Conservation (phyloP, 2,888 invertebrate species). For the Drosophila picticornis region DNA sequence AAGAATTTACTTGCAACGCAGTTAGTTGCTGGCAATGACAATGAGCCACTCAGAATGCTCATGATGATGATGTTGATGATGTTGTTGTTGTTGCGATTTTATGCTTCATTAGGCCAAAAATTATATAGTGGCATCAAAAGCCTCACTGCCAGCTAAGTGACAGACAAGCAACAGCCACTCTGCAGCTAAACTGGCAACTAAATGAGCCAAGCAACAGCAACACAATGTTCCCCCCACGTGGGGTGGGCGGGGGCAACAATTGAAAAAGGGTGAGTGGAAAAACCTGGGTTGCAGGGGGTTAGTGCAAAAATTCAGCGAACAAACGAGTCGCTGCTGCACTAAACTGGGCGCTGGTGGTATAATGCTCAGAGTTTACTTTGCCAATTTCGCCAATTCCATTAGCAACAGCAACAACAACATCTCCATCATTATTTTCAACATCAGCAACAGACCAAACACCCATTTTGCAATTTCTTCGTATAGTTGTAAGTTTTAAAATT, state of each 20-base stretch:
- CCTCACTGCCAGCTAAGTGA: slow-evolving; percentile 54
- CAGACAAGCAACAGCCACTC: slow-evolving; percentile 55
- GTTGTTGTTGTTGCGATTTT: slow-evolving; percentile 59
- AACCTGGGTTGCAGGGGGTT: background rate
- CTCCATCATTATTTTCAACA: slow-evolving; percentile 1
- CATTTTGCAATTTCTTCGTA: slow-evolving; percentile 10
- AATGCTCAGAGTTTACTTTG: slow-evolving; percentile 49
- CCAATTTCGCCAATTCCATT: slow-evolving; percentile 39
- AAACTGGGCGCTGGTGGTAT: slow-evolving; percentile 28
- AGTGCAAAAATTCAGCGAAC: background rate
- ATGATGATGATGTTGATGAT: slow-evolving; percentile 41
- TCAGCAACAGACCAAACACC: slow-evolving; percentile 12
- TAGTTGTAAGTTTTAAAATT: slow-evolving; percentile 71
- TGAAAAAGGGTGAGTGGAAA: slow-evolving; percentile 3
- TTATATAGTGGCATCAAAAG: slow-evolving; percentile 67
- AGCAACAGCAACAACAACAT: slow-evolving; percentile 11
- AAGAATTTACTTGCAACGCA: slow-evolving; percentile 59
- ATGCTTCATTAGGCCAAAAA: slow-evolving; percentile 80
- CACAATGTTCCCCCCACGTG: slow-evolving; percentile 5
- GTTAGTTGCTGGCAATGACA: slow-evolving; percentile 53
- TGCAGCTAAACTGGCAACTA: slow-evolving; percentile 61
- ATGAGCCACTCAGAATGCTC: slow-evolving; percentile 56
- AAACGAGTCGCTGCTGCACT: slow-evolving; percentile 11
- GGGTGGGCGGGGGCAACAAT: background rate
- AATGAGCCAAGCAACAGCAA: slow-evolving; percentile 50